These are phyloP conservation scores for Cydia pomonella DNA, from an alignment of 1,140 invertebrate species.

Conservation along the genomic window DNA sequence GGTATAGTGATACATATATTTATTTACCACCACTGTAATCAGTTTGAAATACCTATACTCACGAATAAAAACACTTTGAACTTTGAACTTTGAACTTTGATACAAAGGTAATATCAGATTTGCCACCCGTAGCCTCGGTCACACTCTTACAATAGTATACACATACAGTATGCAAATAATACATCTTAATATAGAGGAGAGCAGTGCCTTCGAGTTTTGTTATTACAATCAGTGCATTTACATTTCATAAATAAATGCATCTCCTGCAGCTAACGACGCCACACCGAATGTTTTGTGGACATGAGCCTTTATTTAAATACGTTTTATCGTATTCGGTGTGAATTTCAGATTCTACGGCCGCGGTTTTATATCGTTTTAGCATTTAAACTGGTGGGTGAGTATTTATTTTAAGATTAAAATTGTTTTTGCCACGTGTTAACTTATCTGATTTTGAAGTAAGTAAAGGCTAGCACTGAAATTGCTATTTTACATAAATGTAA, in stretches of 20 bases:
- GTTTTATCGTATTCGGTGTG: conserved; percentile 41
- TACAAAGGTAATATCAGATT: conserved; percentile 36
- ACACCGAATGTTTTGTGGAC: conserved; percentile 63
- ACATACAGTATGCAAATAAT: conserved; percentile 74
- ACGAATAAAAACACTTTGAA: too few species aligned
- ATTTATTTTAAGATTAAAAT: conserved; percentile 6
- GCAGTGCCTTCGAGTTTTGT: conserved; percentile 75
- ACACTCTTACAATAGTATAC: conserved; percentile 54
- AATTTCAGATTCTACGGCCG: conserved; percentile 39
- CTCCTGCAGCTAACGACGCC: conserved; percentile 68
- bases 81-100: too few species aligned
- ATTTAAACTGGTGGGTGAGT: conserved; percentile 16
- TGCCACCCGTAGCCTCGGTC: conserved; percentile 50
- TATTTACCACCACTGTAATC: too few species aligned
- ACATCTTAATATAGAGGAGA: conserved; percentile 79
- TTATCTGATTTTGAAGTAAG: conserved; percentile 4
- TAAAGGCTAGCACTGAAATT: background rate
- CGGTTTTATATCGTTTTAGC: conserved; percentile 25
- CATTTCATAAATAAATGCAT: conserved; percentile 81
- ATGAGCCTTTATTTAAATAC: conserved; percentile 67
- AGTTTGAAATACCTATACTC: too few species aligned
- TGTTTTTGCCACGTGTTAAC: conserved; percentile 13
- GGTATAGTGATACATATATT: too few species aligned
- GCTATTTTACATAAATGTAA: background rate
- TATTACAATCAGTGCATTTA: conserved; percentile 79